Conservation (phyloP, 2,888 invertebrate genomes). For the Fragum fragum region DNA sequence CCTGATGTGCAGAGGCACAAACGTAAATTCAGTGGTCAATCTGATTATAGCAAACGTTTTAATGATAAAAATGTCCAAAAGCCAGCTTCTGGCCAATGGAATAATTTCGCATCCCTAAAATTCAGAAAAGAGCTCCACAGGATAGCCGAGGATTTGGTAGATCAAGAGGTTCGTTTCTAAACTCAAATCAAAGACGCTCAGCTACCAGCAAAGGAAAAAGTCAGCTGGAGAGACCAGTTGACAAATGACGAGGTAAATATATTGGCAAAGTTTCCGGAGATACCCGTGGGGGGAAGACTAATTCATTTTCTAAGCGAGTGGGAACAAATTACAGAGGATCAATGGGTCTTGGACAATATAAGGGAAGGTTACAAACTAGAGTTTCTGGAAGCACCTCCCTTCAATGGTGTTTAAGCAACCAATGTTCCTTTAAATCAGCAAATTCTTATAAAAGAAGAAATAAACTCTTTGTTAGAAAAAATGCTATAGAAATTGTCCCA, state of each 20-base stretch:
- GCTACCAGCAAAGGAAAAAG: neutral
- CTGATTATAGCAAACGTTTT: neutral
- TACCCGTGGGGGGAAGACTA: constrained; percentile 42
- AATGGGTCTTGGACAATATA: constrained; percentile 23
- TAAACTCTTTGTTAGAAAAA: constrained; percentile 34
- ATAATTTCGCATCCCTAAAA: constrained; percentile 33
- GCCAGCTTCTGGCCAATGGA: neutral
- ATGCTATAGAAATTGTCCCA: constrained; percentile 42
- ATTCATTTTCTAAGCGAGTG: constrained; percentile 25
- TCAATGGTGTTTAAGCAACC: constrained; percentile 27
- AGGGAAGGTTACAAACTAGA: constrained; percentile 41
- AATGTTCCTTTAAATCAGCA: constrained; percentile 18
- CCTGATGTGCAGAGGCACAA: constrained; percentile 25
- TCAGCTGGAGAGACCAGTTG: constrained; percentile 16
- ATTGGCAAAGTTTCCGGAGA: constrained; percentile 36
- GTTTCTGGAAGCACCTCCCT: constrained; percentile 22
- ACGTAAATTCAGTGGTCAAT: neutral
- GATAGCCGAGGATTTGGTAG: neutral
- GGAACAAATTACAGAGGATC: constrained; percentile 21
- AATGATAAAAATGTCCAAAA: neutral
- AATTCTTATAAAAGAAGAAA: constrained; percentile 35
- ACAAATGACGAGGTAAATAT: constrained; percentile 41
- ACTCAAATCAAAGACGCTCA: neutral
- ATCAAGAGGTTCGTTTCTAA: neutral
- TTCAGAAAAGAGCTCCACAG: neutral